Evolutionary conservation across 1,140 invertebrate genomes (phyloP), one percentile per base, ranked within the genome.

Genomic region (Pantala flavescens): DNA sequence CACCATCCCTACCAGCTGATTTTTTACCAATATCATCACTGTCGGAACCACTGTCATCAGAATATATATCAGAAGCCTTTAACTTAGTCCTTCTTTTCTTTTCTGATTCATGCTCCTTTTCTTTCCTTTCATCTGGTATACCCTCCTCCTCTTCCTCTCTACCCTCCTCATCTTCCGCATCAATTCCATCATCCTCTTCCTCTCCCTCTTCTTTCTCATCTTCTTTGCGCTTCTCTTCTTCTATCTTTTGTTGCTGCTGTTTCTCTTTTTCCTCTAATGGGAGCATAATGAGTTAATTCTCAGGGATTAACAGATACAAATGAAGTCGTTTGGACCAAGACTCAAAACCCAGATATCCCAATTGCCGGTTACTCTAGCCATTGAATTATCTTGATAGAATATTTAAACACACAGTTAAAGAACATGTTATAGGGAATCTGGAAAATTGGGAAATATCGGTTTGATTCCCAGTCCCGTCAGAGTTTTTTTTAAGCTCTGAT

Each of bases 11-110:
- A 74, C 55, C 36, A 49, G 49, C 71, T 75, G 71, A 73, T 63
- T 16, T 43, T 72, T 78, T 78, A 23, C 75, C 77, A 16, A 43
- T 74, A 74, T 88, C 88, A 71, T 87, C 86, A 63, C 81, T 80
- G 71, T 84, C 90, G n/a, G 88, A 89, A 12, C 92, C 94, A 77
- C 94, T 95, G 77, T 97, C 95, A 82, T 98, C 96, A 0, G 95
- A 97, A 82, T 98, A 98, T 78, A 98, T 95, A 83, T 98, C 96
- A 0, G 93, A 95, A 0, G 94, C 93, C 84, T 96, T 97, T 73
- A 96, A 84, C 81, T 94, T 90, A 73, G 87, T 88, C 78, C 49
- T 63, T 63, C 49, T 63, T 21, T 63, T 63, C 49, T 63, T 63
- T 21, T 63, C 49, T 63, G 49, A 63, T 73, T 76, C 78, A 42